Evolutionary conservation across 35 echinoderm and acorn worm genomes (phyloP), one percentile per base, ranked within the genome.

Genomic region (Lytechinus pictus): DNA sequence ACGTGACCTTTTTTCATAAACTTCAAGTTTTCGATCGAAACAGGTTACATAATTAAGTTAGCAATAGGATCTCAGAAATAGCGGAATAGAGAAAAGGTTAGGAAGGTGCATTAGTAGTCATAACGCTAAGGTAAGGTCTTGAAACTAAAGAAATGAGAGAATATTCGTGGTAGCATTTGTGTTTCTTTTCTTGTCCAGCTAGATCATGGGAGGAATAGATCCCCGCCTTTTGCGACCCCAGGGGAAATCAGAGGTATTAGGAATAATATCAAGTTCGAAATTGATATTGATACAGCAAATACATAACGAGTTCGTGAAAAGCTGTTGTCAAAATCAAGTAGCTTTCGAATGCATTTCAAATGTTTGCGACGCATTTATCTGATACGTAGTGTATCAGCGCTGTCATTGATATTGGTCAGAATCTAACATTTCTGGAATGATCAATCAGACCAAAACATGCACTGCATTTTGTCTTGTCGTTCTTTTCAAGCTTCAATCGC

Each of bases 241-340:
- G 8, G 66, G 66, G 66, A 79, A 79, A 79, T 79, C 66, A 79
- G 66, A 79, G 66, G 66, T 79, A 79, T 79, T 24, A 79, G 66
- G 14, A 79, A 79, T 79, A 79, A 79, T 79, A 79, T 7, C 66
- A 79, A 79, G 66, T 79, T 79, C 16, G 66, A 79, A 79, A 79
- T 79, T 79, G 66, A 79, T 79, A 79, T 79, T 79, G 66, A 79
- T 79, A 79, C 66, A 79, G 66, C 66, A n/a, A 79, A 79, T 79
- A n/a, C 66, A 79, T 79, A 79, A 19, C 19, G 66, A 79, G 66
- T 79, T 79, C 16, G 66, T 79, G 66, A 79, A 79, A 79, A 79
- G 66, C 16, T 79, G 12, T 79, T 79, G 66, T 79, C 66, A 79
- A 79, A 79, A 14, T 79, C n/a, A 79, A 79, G 66, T 79, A 79